Evolutionary conservation across 1,140 invertebrate genomes (phyloP).

Genomic region (Campoletis sonorensis): DNA sequence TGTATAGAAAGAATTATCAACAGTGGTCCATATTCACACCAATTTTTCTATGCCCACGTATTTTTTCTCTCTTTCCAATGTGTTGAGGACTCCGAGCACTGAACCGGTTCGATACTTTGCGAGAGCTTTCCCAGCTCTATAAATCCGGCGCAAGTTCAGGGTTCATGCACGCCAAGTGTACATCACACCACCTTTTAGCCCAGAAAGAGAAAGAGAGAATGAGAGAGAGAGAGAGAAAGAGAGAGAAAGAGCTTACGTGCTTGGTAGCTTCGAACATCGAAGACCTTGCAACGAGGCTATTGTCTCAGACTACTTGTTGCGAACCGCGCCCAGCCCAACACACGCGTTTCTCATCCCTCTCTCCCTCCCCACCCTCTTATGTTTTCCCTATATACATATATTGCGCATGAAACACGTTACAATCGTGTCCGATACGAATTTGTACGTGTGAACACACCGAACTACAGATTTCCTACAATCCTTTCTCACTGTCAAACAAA

Average conservation of each 20-base stretch:
- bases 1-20: no score
- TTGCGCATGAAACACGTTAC: neutral
- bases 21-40: no score
- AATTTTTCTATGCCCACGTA: neutral
- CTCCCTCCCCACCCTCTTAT: neutral
- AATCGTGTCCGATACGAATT: neutral
- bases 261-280: constrained; percentile 40
- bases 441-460: neutral
- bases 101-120: constrained; percentile 45
- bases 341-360: constrained; percentile 53
- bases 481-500: no score
- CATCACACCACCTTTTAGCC: neutral
- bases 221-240: constrained; percentile 9
- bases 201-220: neutral
- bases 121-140: constrained; percentile 36
- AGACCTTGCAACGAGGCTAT: constrained; percentile 46
- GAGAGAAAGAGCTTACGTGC: constrained; percentile 22
- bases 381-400: neutral
- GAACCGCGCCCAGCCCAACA: constrained; percentile 53
- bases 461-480: no score
- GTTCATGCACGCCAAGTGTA: constrained; percentile 31
- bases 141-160: constrained; percentile 46
- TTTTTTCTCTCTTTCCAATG: no score
- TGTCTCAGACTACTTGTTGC: constrained; percentile 58
- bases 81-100: constrained; percentile 12